A percentile compares a stretch with the other conserved stretches of the same genome.
These are phyloP conservation scores for Heliconius nattereri DNA, from an alignment of 1,140 invertebrate species.

Conservation along the genomic window DNA sequence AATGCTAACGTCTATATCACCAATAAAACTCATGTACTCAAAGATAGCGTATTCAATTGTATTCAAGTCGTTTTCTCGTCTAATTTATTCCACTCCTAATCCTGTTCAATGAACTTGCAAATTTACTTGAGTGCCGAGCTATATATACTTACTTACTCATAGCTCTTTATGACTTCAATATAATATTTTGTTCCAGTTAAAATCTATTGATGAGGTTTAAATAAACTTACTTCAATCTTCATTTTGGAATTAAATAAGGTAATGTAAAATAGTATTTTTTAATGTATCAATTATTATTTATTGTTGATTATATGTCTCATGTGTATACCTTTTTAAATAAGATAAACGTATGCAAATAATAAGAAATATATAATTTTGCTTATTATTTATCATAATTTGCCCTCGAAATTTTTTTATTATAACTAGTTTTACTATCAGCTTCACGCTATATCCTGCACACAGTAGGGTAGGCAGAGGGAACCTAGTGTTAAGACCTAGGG, in stretches of 20 bases:
- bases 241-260: neutral
- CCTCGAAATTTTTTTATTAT: too few species aligned
- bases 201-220: conserved; percentile 10
- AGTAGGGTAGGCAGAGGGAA: too few species aligned
- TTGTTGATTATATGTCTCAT: too few species aligned
- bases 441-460: too few species aligned
- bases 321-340: too few species aligned
- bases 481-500: too few species aligned
- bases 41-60: conserved; percentile 3
- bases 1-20: neutral
- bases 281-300: too few species aligned
- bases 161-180: conserved; percentile 31
- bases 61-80: conserved; percentile 7
- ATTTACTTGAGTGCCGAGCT: conserved; percentile 27
- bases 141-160: conserved; percentile 18
- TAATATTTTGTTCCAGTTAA: conserved; percentile 24
- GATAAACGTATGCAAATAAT: too few species aligned
- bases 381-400: too few species aligned
- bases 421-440: too few species aligned
- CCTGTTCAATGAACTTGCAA: conserved; percentile 21
- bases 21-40: conserved; percentile 5
- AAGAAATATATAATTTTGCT: too few species aligned
- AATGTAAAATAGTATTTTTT: neutral
- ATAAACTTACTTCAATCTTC: neutral
- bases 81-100: conserved; percentile 22